Base-by-base conservation (phyloP, 37 sponge, comb jelly and placozoan species). In the Beroe forskalii region DNA sequence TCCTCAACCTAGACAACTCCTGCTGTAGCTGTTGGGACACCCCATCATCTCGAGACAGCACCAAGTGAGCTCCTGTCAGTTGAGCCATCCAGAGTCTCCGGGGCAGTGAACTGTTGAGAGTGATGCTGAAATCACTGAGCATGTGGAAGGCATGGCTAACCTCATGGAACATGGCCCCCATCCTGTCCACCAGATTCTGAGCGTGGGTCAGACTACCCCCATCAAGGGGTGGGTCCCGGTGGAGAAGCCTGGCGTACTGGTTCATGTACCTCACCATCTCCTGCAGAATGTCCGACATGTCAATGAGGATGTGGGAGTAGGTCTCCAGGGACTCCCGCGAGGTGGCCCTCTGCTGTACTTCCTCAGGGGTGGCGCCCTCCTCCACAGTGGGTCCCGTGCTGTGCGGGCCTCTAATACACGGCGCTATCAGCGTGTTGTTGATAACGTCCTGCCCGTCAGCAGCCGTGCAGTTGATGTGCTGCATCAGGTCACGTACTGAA, bases 191-290 rank as follows among this genome's bases (percentile, higher is more conserved):
- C 30, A 80, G 42, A 31, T 80, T 80, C 40, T 80, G 86, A 27
- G 38, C 28, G 35, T 80, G 86, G 40, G 55, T 44, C 55, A 80
- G 35, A 25, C 35, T 25, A 22, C 86, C 86, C 4, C 86, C 86
- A n/a, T 9, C 30, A 23, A 80, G 86, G 17, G 86, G 86, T 4
- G 86, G 86, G 30, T 80, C 86, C 27, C 86, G 23, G 86, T 80
- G 86, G 1, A 80, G 86, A 24, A 80, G 86, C 3, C 55, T 35
- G 35, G 86, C 86, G 86, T 80, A 80, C 55, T 80, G 86, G 86
- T 80, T 80, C 86, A 80, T 80, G 86, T 80, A 80, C 31, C 86
- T 41, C 86, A 80, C 86, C 86, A 80, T 32, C 22, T 80, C 86
- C 86, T 80, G 86, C 86, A 80, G 28, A 1, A 80, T 80, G 20